A percentile compares a stretch with the other conserved stretches of the same genome.
Evolutionary conservation across 2,888 invertebrate genomes (phyloP).

Genomic region (Psylliodes chrysocephalus): DNA sequence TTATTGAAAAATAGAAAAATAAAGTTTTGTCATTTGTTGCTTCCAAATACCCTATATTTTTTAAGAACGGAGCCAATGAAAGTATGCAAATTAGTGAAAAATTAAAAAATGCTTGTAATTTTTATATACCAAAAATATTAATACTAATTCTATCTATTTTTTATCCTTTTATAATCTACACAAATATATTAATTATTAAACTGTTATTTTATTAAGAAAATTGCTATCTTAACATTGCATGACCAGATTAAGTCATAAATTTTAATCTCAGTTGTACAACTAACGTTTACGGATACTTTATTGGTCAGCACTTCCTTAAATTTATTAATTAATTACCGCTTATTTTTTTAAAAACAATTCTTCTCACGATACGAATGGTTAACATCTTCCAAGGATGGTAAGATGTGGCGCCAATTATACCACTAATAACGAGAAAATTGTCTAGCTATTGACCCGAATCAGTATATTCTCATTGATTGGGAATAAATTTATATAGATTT

Average conservation of each 20-base stretch:
- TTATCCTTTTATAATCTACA: too few relatives aligned
- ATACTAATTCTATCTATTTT: too few relatives aligned
- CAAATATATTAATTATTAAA: too few relatives aligned
- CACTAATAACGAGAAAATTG: slow-evolving; percentile 6
- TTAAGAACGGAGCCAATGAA: too few relatives aligned
- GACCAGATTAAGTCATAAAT: neutral
- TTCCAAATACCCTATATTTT: too few relatives aligned
- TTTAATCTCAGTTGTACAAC: neutral
- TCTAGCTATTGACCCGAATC: neutral
- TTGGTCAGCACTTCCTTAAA: neutral
- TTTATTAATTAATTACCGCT: slow-evolving; percentile 2
- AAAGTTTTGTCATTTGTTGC: too few relatives aligned
- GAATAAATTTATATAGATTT: neutral
- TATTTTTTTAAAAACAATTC: neutral
- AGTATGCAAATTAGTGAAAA: too few relatives aligned
- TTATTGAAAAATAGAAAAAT: too few relatives aligned
- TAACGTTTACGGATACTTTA: neutral
- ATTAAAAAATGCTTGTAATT: too few relatives aligned
- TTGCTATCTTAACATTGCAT: neutral
- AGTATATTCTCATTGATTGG: neutral
- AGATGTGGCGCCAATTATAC: neutral
- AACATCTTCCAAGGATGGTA: neutral
- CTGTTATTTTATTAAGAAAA: neutral
- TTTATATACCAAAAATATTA: too few relatives aligned
- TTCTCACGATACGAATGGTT: neutral